Evolutionary conservation across 1,140 invertebrate species (phyloP).

Genomic region (Drosophila burlai): DNA sequence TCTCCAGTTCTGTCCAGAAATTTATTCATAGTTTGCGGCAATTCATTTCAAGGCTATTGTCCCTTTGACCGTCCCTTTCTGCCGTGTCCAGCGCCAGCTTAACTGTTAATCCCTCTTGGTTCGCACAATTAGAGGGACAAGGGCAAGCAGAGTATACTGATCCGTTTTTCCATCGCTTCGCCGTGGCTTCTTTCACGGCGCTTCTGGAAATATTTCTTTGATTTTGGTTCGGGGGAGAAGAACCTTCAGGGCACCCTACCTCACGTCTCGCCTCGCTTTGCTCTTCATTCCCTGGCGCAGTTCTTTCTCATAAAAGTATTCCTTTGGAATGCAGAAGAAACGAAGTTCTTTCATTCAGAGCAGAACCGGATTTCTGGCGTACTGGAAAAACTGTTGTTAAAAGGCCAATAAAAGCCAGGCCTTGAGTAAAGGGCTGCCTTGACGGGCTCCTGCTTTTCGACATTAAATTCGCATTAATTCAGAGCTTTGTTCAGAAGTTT

Average conservation of each 20-base stretch:
- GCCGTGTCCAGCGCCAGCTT: conserved; percentile 67
- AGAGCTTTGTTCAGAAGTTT: background rate
- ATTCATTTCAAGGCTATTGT: conserved; percentile 78
- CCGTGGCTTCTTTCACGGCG: conserved; percentile 40
- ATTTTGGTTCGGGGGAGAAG: conserved; percentile 6
- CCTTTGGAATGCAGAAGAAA: conserved; percentile 44
- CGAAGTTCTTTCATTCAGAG: conserved; percentile 41
- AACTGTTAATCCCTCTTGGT: conserved; percentile 69
- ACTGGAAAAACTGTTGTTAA: conserved; percentile 34
- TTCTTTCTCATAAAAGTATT: conserved; percentile 26
- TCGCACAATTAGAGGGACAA: conserved; percentile 65
- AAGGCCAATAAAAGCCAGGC: conserved; percentile 25
- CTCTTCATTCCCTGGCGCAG: background rate
- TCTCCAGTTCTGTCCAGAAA: conserved; percentile 27
- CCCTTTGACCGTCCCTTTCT: conserved; percentile 17
- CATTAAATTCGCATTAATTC: conserved; percentile 10
- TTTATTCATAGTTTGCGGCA: conserved; percentile 73
- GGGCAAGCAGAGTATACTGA: conserved; percentile 14
- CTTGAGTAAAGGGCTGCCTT: conserved; percentile 8
- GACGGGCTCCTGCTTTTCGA: conserved; percentile 9
- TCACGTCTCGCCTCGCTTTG: too few species aligned
- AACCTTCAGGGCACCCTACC: conserved; percentile 34
- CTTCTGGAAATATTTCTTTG: conserved; percentile 43
- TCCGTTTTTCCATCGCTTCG: conserved; percentile 7
- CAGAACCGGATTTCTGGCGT: conserved; percentile 37